phyloP scores from a whole-genome alignment of 2,113 vertebrate species.

The Coracopsis vasa region DNA sequence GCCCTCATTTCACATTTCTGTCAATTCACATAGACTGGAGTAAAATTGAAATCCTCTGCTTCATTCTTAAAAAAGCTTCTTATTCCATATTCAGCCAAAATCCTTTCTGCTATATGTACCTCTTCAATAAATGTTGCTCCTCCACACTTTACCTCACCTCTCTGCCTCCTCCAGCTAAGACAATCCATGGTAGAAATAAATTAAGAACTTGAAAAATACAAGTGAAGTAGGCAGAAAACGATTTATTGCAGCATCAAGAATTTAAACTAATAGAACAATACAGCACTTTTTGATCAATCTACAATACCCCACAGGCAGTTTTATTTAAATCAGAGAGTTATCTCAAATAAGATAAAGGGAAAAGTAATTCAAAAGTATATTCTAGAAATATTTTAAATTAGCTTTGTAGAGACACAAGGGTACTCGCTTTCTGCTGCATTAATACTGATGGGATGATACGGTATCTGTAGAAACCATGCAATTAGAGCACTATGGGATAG shows the following conservation, averaged over 20 bases:
- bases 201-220: slow-evolving; percentile 54
- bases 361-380: slow-evolving; percentile 28
- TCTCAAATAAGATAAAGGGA: slow-evolving; percentile 63
- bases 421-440: slow-evolving; percentile 33
- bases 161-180: background rate
- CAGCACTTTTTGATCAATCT: slow-evolving; percentile 17
- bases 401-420: slow-evolving; percentile 31
- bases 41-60: slow-evolving; percentile 49
- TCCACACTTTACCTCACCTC: background rate
- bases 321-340: slow-evolving; percentile 66
- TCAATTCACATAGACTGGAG: slow-evolving; percentile 21
- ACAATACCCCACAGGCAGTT: slow-evolving; percentile 4
- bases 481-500: slow-evolving; percentile 18
- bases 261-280: slow-evolving; percentile 40
- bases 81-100: slow-evolving; percentile 23
- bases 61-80: slow-evolving; percentile 48
- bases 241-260: slow-evolving; percentile 31
- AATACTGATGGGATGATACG: slow-evolving; percentile 21
- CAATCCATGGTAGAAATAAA: slow-evolving; percentile 27
- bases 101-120: background rate
- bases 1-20: slow-evolving; percentile 43
- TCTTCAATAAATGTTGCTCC: background rate
- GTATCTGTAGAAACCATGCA: background rate
- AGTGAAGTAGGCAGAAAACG: slow-evolving; percentile 28
- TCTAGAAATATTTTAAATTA: slow-evolving; percentile 42